Conservation (phyloP, 2,113 vertebrate species). For the Stegastes partitus region DNA sequence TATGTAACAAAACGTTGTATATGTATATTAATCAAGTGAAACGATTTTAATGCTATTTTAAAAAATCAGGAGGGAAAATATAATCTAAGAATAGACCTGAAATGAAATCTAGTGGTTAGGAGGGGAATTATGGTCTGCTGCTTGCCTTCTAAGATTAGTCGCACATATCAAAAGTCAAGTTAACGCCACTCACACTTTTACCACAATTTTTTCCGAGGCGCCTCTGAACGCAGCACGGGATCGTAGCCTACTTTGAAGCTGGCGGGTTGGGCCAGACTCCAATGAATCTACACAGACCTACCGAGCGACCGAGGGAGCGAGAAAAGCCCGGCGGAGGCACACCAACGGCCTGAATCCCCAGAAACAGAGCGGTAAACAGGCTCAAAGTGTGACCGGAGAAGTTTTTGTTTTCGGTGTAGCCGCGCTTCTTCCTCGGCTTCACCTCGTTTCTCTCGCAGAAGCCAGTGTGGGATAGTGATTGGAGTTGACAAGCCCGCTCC, state of each 20-base stretch:
- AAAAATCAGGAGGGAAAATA: too few relatives aligned
- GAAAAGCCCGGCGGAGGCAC: slow-evolving; percentile 24
- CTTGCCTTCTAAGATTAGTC: too few relatives aligned
- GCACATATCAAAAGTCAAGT: too few relatives aligned
- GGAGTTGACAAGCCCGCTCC: slow-evolving; percentile 85
- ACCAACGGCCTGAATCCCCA: neutral
- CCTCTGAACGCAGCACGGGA: slow-evolving; percentile 52
- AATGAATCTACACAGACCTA: slow-evolving; percentile 60
- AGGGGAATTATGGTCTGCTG: too few relatives aligned
- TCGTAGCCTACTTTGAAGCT: slow-evolving; percentile 76
- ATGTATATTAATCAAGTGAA: too few relatives aligned
- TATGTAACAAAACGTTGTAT: too few relatives aligned
- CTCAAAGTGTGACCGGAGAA: slow-evolving; percentile 29
- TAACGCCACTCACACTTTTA: neutral
- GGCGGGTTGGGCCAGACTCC: slow-evolving; percentile 77
- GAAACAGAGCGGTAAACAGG: slow-evolving; percentile 23
- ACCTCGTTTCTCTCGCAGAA: slow-evolving; percentile 10
- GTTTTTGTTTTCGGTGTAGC: neutral
- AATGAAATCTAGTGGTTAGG: too few relatives aligned
- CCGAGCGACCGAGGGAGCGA: slow-evolving; percentile 21
- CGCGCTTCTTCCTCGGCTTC: slow-evolving; percentile 12
- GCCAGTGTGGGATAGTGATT: slow-evolving; percentile 77
- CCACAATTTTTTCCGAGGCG: slow-evolving; percentile 11
- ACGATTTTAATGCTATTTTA: too few relatives aligned
- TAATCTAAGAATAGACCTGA: too few relatives aligned